Conservation (phyloP, 2,797 vertebrate species). For the Lerista edwardsae region DNA sequence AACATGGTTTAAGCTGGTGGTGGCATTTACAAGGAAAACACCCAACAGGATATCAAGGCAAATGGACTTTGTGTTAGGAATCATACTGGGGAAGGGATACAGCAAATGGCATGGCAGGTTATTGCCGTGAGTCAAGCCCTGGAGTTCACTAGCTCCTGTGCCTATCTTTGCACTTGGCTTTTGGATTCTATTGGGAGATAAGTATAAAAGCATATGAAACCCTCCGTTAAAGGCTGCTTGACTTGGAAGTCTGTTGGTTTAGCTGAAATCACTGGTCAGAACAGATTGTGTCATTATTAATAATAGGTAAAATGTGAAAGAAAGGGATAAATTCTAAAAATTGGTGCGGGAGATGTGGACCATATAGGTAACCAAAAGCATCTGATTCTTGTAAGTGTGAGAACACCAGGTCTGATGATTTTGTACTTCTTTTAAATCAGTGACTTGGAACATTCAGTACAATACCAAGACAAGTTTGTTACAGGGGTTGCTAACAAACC, state of each 20-base stretch:
- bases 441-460: neutral
- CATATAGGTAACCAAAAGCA: neutral
- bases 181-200: neutral
- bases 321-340: neutral
- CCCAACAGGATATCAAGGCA: accelerated
- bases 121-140: neutral
- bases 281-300: neutral
- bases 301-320: neutral
- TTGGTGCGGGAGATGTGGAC: neutral
- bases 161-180: neutral
- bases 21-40: constrained; percentile 1
- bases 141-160: neutral
- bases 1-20: neutral
- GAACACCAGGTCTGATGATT: neutral
- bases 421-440: neutral
- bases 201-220: neutral
- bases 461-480: neutral
- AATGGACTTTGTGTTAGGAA: neutral
- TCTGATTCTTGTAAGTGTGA: neutral
- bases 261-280: neutral
- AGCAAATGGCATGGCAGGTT: neutral
- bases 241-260: neutral
- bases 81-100: neutral
- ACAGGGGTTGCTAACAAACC: no score
- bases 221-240: neutral